A percentile compares a stretch with the other conserved stretches of the same genome.
These are phyloP conservation scores for Neolamprologus toae DNA, from an alignment of 2,113 vertebrate genomes.

Conservation along the genomic window DNA sequence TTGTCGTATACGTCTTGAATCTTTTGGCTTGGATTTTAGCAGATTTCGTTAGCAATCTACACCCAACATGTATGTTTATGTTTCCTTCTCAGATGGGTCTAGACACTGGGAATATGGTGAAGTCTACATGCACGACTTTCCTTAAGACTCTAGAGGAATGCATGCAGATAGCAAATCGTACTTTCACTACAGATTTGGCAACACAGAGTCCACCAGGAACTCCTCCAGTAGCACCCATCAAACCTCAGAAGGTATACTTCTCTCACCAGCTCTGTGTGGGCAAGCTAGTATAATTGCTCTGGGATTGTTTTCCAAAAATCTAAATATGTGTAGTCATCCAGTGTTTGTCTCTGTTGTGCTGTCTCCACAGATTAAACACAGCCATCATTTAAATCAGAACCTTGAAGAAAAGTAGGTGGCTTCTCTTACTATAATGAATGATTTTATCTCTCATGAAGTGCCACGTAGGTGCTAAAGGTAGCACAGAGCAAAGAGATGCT, in stretches of 20 bases:
- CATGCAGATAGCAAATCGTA: constrained; percentile 91
- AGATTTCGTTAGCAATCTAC: not conserved
- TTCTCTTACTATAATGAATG: not conserved
- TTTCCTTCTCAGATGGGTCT: constrained; percentile 68
- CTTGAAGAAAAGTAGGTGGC: constrained; percentile 79
- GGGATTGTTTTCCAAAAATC: not conserved
- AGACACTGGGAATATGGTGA: constrained; percentile 84
- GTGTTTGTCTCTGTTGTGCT: not conserved
- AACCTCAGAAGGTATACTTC: constrained; percentile 79
- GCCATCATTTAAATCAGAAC: constrained; percentile 72
- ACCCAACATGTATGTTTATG: not conserved
- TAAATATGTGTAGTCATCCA: not conserved
- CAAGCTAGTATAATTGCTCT: not conserved
- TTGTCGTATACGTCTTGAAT: not conserved
- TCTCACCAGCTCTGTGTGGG: not conserved
- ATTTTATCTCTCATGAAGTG: not conserved
- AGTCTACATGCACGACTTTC: constrained; percentile 92
- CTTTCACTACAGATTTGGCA: constrained; percentile 80
- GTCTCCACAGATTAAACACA: constrained; percentile 76
- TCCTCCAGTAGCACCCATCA: constrained; percentile 80
- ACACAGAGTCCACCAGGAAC: constrained; percentile 81
- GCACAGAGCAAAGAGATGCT: not conserved
- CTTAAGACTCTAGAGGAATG: constrained; percentile 95
- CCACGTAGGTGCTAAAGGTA: not conserved
- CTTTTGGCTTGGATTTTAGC: not conserved